Evolutionary conservation across 2,797 vertebrate species (phyloP).

Genomic region (Mustela erminea): DNA sequence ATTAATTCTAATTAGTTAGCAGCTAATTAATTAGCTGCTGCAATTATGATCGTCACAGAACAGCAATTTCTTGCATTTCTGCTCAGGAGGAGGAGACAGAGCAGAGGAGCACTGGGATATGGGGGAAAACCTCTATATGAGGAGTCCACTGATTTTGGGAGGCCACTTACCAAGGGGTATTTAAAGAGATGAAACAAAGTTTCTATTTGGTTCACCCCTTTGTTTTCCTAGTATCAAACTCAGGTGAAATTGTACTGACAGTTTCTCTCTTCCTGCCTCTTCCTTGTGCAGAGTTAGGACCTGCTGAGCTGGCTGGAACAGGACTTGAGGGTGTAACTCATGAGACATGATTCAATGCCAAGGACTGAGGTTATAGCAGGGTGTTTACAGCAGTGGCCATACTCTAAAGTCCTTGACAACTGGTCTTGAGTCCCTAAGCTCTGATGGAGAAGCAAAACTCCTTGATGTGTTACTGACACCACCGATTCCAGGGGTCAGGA

Average conservation of each 20-base stretch:
- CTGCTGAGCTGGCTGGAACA: constrained; percentile 78
- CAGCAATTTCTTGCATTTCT: constrained; percentile 20
- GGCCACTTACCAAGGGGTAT: constrained; percentile 64
- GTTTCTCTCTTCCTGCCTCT: constrained; percentile 71
- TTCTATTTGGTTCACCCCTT: constrained; percentile 70
- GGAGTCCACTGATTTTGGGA: constrained; percentile 64
- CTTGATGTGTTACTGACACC: constrained; percentile 76
- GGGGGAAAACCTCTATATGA: constrained; percentile 23
- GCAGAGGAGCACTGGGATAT: constrained; percentile 46
- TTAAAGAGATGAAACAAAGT: constrained; percentile 71
- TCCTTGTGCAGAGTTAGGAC: constrained; percentile 52
- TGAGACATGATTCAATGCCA: constrained; percentile 66
- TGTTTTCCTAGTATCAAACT: constrained; percentile 66
- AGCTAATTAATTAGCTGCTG: neutral
- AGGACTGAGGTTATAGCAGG: constrained; percentile 76
- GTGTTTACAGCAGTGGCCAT: constrained; percentile 69
- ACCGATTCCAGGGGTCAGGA: constrained; percentile 78
- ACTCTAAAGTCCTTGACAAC: constrained; percentile 75
- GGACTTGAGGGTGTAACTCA: constrained; percentile 78
- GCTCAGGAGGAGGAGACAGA: constrained; percentile 45
- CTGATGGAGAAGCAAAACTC: constrained; percentile 81
- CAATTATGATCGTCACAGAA: constrained; percentile 49
- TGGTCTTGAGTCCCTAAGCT: constrained; percentile 83
- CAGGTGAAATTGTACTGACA: constrained; percentile 45
- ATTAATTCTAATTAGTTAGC: neutral